These are phyloP conservation scores for Dicranocentrus wangi DNA, from an alignment of 2,888 invertebrate genomes.

Conservation along the genomic window DNA sequence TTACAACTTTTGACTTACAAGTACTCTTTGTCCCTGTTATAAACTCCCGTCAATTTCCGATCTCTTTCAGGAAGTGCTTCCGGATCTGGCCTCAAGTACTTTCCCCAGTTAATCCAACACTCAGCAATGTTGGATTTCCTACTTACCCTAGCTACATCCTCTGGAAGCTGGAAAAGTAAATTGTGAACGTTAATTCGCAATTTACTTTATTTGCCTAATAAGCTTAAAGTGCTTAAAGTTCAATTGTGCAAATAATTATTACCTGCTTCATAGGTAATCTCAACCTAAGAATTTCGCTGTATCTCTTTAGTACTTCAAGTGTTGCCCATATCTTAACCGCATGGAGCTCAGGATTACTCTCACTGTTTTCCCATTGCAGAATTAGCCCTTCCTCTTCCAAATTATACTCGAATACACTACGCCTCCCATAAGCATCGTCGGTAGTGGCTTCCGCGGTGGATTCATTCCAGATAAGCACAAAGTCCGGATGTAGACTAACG, in stretches of 20 bases:
- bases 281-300: slow-evolving; percentile 92
- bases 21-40: slow-evolving; percentile 91
- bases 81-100: background rate
- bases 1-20: slow-evolving; percentile 83
- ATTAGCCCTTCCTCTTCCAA: slow-evolving; percentile 73
- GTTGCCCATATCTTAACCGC: slow-evolving; percentile 90
- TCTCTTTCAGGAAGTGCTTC: slow-evolving; percentile 80
- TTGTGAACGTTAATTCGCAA: too few relatives aligned
- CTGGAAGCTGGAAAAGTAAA: too few relatives aligned
- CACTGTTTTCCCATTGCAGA: slow-evolving; percentile 70
- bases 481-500: slow-evolving; percentile 63
- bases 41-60: slow-evolving; percentile 89
- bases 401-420: slow-evolving; percentile 72
- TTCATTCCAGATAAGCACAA: slow-evolving; percentile 69
- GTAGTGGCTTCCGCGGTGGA: slow-evolving; percentile 42
- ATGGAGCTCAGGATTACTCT: slow-evolving; percentile 73
- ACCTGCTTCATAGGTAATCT: slow-evolving; percentile 94
- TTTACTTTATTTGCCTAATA: too few relatives aligned
- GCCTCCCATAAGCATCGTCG: slow-evolving; percentile 28
- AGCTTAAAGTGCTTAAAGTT: too few relatives aligned
- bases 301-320: slow-evolving; percentile 85
- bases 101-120: background rate
- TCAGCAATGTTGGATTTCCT: background rate
- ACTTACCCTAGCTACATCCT: too few relatives aligned
- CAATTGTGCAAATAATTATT: background rate